Evolutionary conservation across 2,113 vertebrate species (phyloP).

Genomic region (Rhombomys opimus): DNA sequence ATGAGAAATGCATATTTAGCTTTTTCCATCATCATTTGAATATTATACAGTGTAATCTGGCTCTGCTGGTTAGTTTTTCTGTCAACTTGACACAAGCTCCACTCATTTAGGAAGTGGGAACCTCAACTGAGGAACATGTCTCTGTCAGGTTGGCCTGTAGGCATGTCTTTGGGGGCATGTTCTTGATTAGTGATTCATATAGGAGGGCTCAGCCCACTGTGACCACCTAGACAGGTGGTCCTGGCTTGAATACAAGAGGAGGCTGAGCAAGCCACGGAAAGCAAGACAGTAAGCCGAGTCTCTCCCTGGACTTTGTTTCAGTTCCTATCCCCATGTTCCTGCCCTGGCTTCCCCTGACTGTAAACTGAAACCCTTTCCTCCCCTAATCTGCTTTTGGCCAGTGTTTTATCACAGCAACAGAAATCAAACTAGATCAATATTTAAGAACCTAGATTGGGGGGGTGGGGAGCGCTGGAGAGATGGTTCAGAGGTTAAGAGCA

Average conservation of each 20-base stretch:
- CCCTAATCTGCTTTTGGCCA: not conserved
- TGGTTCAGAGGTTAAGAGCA: no score
- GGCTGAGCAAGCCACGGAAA: not conserved
- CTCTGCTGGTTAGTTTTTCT: not conserved
- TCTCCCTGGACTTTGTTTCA: not conserved
- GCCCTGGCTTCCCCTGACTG: not conserved
- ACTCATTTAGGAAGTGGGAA: not conserved
- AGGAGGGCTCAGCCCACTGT: not conserved
- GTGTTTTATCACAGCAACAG: not conserved
- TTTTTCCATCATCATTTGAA: not conserved
- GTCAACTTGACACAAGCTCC: not conserved
- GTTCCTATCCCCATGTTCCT: not conserved
- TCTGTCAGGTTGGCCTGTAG: not conserved
- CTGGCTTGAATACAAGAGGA: no score
- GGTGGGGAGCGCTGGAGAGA: no score
- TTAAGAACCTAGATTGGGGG: not conserved
- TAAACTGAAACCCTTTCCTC: not conserved
- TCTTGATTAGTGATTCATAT: no score
- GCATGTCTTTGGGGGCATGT: not conserved
- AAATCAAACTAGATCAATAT: not conserved
- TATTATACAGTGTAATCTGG: not conserved
- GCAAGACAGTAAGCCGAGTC: not conserved
- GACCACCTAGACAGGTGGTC: not conserved
- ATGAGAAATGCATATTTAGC: not conserved
- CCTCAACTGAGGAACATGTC: not conserved